Evolutionary conservation across 2,888 invertebrate species (phyloP), one percentile per base, ranked within the genome.

Genomic region (Papilio gigon): DNA sequence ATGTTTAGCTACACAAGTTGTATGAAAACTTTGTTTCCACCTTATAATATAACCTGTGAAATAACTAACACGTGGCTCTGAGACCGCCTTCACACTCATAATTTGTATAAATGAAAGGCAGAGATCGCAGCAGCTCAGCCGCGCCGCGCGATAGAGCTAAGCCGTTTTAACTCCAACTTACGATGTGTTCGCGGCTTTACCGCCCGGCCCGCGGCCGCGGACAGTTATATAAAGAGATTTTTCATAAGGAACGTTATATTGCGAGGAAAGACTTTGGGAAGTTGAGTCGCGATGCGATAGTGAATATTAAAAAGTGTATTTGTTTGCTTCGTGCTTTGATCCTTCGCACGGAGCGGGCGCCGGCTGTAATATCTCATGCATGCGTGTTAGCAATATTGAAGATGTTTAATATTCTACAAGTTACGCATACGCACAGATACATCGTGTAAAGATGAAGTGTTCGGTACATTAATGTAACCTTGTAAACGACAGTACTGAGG

Each of bases 161-260:
- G 61, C 50, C 59, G 44, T 22, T 50, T 61, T 53, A 40, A 67
- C 30, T 37, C 40, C 17, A 62, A 53, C 40, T 53, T 66, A 66
- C 66, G 66, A 47, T 66, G 25, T 66, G 66, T 66, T 50, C 60
- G 50, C 20, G n/a, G 50, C 60, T 62, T 53, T 67, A 67, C 62
- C 62, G 33, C 53, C 40, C 53, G 53, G 22, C 42, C 5, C 20
- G 14, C 27, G 50, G 40, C 27, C 20, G 14, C 22, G 14, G 59
- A 60, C 66, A 59, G 42, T 44, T 47, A 59, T 59, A 65, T 65
- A 65, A 58, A 14, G 42, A 33, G 64, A 35, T 64, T 27, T 64
- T 65, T 65, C 58, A 65, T 59, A 65, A 65, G 44, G 59, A 17
- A 12, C 20, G 22, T 25, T 40, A 53, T 58, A 65, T 65, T 42